phyloP scores from a whole-genome alignment of 2,888 invertebrate genomes.

The Lordiphosa andalusiaca region DNA sequence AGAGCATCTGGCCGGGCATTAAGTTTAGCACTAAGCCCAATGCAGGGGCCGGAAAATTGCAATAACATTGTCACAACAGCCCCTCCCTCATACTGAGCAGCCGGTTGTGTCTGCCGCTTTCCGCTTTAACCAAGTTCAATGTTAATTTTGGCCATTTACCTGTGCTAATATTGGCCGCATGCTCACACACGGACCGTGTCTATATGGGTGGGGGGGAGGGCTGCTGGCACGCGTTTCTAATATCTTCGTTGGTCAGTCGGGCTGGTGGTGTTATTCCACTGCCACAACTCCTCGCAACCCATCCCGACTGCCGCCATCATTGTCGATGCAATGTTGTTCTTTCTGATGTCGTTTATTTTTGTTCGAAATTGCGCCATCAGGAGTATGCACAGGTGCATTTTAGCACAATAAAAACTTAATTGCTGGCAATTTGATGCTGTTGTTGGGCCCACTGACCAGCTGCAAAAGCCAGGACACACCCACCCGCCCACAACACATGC shows the following conservation, averaged over 20 bases:
- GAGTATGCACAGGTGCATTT: slow-evolving; percentile 76
- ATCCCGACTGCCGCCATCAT: neutral
- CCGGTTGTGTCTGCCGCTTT: slow-evolving; percentile 30
- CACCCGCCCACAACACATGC: neutral
- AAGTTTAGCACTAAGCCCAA: slow-evolving; percentile 47
- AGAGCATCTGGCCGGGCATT: slow-evolving; percentile 45
- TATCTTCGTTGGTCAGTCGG: slow-evolving; percentile 26
- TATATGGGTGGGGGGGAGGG: slow-evolving; percentile 14
- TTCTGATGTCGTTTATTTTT: slow-evolving; percentile 74
- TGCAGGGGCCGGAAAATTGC: slow-evolving; percentile 66
- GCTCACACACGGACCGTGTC: slow-evolving; percentile 26
- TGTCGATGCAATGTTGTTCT: slow-evolving; percentile 64
- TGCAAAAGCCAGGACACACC: slow-evolving; percentile 2
- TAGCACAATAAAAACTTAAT: slow-evolving; percentile 76
- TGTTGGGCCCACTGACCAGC: slow-evolving; percentile 41
- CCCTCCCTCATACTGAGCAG: neutral
- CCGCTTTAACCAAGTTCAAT: slow-evolving; percentile 67
- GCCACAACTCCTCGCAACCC: slow-evolving; percentile 9
- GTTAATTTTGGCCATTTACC: slow-evolving; percentile 75
- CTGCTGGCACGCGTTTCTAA: slow-evolving; percentile 44
- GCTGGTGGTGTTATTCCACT: slow-evolving; percentile 62
- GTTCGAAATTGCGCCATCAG: slow-evolving; percentile 76
- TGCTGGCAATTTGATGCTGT: slow-evolving; percentile 71
- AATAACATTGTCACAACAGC: slow-evolving; percentile 60
- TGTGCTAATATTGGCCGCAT: slow-evolving; percentile 65